Evolutionary conservation across 2,888 invertebrate genomes (phyloP), one percentile per base, ranked within the genome.

Genomic region (Buathra laborator): DNA sequence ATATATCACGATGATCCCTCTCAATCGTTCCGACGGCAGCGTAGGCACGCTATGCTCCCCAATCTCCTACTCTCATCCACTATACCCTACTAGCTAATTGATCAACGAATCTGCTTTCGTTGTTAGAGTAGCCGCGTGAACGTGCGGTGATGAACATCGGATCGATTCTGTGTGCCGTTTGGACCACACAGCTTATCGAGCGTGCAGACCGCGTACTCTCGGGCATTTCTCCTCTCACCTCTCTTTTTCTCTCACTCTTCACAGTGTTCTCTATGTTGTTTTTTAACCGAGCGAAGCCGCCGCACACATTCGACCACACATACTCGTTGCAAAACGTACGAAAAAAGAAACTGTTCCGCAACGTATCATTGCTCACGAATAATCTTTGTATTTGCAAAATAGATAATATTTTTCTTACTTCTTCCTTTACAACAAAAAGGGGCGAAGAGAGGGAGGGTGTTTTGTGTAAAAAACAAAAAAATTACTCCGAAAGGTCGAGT

Each of bases 71-170:
- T 29, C 59, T 32, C 59, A 29, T 29, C 29, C 29, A 2, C 59
- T 62, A 16, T 53, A 7, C 32, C 12, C 24, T 24, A 37, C 37
- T 64, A 51, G 79, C 24, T 70, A 64, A 75, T 78, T 80, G 70
- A 83, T 75, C 74, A 71, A 75, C 71, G 79, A 80, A 83, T 80
- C 53, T 64, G 70, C 48, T 75, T 66, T 70, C 19, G 70, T 48
- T 62, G 46, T 10, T n/a, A 37, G 48, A 48, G 32, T 24, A 75
- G 37, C 16, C 66, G 64, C 24, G 48, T 46, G 56, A 76, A 66
- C 66, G 71, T 76, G 80, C 66, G 66, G 53, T 51, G 51, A 48
- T 71, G 76, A 81, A 80, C 76, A 80, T 76, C 32, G 71, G 83
- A 84, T 84, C 80, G 76, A 74, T 79, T 32, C 75, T 5, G 14